Evolutionary conservation across 2,888 invertebrate species (phyloP).

Genomic region (Listrodromus nycthemerus): DNA sequence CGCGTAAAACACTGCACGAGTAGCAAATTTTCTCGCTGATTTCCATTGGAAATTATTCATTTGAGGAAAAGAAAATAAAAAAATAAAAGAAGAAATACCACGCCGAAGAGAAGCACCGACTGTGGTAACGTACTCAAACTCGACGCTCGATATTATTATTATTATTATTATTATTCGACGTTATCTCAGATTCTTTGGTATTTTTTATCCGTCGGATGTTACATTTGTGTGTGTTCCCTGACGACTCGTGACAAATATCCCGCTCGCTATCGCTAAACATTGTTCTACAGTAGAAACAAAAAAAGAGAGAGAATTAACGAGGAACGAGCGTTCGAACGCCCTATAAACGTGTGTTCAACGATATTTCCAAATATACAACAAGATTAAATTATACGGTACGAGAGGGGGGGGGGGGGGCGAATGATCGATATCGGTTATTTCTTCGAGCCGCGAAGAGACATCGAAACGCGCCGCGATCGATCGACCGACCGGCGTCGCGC

Average conservation of each 20-base stretch:
- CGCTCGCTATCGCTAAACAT: slow-evolving; percentile 42
- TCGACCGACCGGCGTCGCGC: slow-evolving; percentile 54
- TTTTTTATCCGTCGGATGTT: slow-evolving; percentile 10
- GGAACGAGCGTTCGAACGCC: slow-evolving; percentile 67
- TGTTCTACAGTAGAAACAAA: slow-evolving; percentile 71
- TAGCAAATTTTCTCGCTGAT: too few species aligned
- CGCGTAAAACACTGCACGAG: too few species aligned
- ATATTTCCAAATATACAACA: slow-evolving; percentile 71
- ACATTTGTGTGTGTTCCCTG: slow-evolving; percentile 54
- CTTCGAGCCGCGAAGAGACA: not conserved
- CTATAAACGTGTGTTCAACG: slow-evolving; percentile 68
- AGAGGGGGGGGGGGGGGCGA: slow-evolving; percentile 13
- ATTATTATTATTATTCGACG: slow-evolving; percentile 49
- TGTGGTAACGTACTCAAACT: slow-evolving; percentile 11
- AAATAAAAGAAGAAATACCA: too few species aligned
- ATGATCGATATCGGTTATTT: slow-evolving; percentile 5
- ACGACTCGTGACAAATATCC: slow-evolving; percentile 52
- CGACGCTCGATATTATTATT: slow-evolving; percentile 48
- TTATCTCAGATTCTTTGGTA: slow-evolving; percentile 26
- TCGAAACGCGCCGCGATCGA: slow-evolving; percentile 21
- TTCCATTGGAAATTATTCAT: too few species aligned
- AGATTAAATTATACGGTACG: slow-evolving; percentile 50
- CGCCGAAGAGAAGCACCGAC: too few species aligned
- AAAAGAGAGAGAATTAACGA: slow-evolving; percentile 68
- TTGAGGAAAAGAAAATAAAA: too few species aligned